Evolutionary conservation across 2,113 vertebrate species (phyloP).

Genomic region (Mobula hypostoma): DNA sequence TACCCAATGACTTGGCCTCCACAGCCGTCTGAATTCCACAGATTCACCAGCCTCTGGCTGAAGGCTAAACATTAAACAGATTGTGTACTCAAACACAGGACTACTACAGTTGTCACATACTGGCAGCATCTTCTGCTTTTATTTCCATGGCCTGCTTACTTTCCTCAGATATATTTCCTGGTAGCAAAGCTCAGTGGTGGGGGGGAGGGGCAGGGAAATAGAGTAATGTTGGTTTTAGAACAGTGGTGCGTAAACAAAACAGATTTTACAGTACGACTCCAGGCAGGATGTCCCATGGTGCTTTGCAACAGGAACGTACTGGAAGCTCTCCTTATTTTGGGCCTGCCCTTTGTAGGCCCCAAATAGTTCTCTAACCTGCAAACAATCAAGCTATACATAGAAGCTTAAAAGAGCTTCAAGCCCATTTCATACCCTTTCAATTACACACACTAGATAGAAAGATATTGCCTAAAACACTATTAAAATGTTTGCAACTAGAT

Average conservation of each 20-base stretch:
- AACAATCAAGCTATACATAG: background rate
- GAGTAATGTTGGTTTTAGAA: background rate
- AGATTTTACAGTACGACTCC: background rate
- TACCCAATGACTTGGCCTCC: no score
- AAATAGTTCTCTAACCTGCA: background rate
- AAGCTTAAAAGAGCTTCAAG: background rate
- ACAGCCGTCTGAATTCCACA: no score
- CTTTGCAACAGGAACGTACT: conserved; percentile 11
- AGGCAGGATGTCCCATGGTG: background rate
- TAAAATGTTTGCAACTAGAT: background rate
- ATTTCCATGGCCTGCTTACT: background rate
- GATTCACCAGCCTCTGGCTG: no score
- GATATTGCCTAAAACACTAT: background rate
- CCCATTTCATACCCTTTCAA: background rate
- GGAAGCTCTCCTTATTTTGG: background rate
- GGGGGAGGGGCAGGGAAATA: background rate
- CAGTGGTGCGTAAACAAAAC: background rate
- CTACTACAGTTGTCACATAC: background rate
- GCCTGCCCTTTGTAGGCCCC: background rate
- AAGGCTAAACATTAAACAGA: background rate
- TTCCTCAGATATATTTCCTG: background rate
- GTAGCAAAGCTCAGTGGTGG: no score
- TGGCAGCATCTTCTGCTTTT: background rate
- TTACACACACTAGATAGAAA: background rate
- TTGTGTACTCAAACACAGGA: background rate